Evolutionary conservation across 2,113 vertebrate genomes (phyloP).

Genomic region (Gyps fulvus): DNA sequence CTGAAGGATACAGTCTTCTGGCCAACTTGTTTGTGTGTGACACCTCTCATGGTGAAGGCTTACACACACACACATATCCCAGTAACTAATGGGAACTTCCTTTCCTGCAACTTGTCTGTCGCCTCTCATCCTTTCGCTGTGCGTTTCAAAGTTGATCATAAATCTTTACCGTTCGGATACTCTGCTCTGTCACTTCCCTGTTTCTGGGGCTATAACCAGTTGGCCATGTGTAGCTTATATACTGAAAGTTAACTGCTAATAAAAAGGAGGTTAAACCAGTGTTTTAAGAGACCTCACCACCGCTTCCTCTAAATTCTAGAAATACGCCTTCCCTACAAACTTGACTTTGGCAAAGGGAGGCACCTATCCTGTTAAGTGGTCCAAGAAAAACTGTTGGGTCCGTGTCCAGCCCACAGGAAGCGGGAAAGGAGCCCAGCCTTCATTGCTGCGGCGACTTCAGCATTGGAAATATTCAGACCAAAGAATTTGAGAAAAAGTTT

Average conservation of each 20-base stretch:
- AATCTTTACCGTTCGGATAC: not conserved
- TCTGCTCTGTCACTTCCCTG: not conserved
- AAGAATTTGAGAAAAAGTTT: not conserved
- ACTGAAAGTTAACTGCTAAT: not conserved
- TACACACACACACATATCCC: no score
- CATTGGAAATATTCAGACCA: conserved; percentile 22
- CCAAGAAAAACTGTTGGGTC: conserved; percentile 26
- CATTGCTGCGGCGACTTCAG: not conserved
- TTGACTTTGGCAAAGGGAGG: not conserved
- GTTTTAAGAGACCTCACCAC: not conserved
- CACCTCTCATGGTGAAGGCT: not conserved
- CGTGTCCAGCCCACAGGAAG: not conserved
- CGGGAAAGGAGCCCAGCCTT: not conserved
- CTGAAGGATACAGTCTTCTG: not conserved
- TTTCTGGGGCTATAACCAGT: not conserved
- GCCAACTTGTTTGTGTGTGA: not conserved
- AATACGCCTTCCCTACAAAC: not conserved
- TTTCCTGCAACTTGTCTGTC: not conserved
- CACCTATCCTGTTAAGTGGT: not conserved
- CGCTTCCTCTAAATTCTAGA: conserved; percentile 9
- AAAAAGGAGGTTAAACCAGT: not conserved
- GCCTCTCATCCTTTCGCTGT: not conserved
- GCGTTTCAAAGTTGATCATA: not conserved
- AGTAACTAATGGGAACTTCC: not conserved
- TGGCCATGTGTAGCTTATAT: not conserved